Percentiles rank a stretch among this genome's conserved stretches.
Conservation (phyloP, 2,113 vertebrate genomes). For the Gymnogyps californianus region DNA sequence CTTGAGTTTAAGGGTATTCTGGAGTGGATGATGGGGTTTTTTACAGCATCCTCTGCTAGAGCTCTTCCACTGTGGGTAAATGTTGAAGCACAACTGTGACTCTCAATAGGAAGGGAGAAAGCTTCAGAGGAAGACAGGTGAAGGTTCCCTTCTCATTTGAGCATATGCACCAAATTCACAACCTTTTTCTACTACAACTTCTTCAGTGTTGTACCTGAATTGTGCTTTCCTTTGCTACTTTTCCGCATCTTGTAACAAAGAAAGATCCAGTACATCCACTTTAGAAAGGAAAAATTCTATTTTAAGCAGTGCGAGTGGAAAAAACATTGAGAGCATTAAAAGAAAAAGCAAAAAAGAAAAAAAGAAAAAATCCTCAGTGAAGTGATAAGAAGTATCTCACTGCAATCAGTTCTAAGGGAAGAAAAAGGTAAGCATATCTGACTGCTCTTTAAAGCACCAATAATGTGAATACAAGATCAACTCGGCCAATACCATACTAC, state of each 20-base stretch:
- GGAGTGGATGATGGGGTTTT: accelerated
- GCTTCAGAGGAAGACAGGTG: background rate
- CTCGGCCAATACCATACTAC: background rate
- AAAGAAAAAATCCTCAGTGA: background rate
- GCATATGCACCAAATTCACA: background rate
- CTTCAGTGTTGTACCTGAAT: background rate
- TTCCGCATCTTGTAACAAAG: background rate
- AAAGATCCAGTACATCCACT: background rate
- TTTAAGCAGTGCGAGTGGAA: background rate
- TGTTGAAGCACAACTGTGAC: background rate
- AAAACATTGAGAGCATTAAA: background rate
- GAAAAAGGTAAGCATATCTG: background rate
- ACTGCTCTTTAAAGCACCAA: background rate
- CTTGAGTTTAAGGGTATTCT: background rate
- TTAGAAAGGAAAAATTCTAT: background rate
- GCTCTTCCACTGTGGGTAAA: background rate
- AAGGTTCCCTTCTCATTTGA: background rate
- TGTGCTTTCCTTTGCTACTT: background rate
- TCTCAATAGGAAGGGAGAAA: background rate
- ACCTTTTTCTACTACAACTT: background rate
- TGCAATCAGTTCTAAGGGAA: background rate
- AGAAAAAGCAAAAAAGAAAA: background rate
- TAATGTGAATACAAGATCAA: background rate
- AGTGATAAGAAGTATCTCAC: background rate
- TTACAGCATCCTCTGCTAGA: background rate